These are phyloP conservation scores for Drymonia ruficornis DNA, from an alignment of 2,888 invertebrate genomes.

Conservation along the genomic window DNA sequence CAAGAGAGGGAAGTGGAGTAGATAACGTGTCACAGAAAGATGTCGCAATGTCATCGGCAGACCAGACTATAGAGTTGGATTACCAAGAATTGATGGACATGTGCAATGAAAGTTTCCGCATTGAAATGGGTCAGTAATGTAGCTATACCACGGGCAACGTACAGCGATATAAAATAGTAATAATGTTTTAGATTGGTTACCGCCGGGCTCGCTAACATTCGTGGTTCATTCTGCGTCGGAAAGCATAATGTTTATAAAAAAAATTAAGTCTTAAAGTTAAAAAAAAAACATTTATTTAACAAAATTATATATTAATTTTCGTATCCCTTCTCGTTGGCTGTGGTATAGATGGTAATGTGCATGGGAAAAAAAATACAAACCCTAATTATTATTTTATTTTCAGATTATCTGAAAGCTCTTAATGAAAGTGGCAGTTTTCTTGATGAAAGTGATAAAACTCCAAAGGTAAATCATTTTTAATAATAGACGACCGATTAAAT, in stretches of 20 bases:
- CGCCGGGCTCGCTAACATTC: too few species aligned
- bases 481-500: neutral
- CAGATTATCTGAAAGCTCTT: constrained; percentile 77
- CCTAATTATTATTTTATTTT: constrained; percentile 25
- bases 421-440: constrained; percentile 83
- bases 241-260: too few species aligned
- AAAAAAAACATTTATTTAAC: too few species aligned
- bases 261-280: too few species aligned
- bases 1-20: constrained; percentile 11
- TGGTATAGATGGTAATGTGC: too few species aligned
- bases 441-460: constrained; percentile 83
- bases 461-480: constrained; percentile 71
- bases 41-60: constrained; percentile 7
- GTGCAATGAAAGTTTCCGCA: constrained; percentile 83
- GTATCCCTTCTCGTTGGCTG: too few species aligned
- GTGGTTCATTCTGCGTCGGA: too few species aligned
- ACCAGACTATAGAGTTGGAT: constrained; percentile 25
- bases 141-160: too few species aligned
- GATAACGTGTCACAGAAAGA: constrained; percentile 4
- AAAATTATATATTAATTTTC: too few species aligned
- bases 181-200: too few species aligned
- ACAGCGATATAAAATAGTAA: too few species aligned
- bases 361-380: too few species aligned
- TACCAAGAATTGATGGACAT: constrained; percentile 59
- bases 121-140: constrained; percentile 74